phyloP scores from a whole-genome alignment of 2,888 invertebrate species.

The Agonopterix heracliana region DNA sequence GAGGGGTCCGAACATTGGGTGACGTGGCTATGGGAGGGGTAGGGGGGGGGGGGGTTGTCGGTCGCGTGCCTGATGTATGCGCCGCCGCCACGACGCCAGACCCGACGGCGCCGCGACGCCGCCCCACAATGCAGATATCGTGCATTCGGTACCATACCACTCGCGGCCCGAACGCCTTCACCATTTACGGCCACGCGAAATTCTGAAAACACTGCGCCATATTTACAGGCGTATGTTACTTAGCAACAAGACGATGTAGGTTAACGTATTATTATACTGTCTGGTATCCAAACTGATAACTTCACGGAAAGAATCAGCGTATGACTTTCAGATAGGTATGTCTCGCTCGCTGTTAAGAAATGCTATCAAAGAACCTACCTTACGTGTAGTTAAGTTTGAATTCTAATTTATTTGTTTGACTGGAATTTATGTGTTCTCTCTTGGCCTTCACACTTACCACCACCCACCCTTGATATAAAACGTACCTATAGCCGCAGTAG shows the following conservation, averaged over 20 bases:
- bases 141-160: conserved; percentile 47
- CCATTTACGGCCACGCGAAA: conserved; percentile 41
- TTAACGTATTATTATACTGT: too few relatives aligned
- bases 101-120: conserved; percentile 68
- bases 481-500: not conserved
- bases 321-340: too few relatives aligned
- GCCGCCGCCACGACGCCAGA: conserved; percentile 70
- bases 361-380: too few relatives aligned
- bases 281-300: not conserved
- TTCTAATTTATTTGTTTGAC: too few relatives aligned
- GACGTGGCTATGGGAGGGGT: conserved; percentile 9
- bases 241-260: conserved; percentile 4
- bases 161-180: conserved; percentile 37
- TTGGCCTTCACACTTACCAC: too few relatives aligned
- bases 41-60: conserved; percentile 24
- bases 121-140: conserved; percentile 71
- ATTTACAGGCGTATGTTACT: conserved; percentile 5
- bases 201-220: conserved; percentile 14
- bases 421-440: too few relatives aligned
- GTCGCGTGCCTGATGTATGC: conserved; percentile 64
- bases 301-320: too few relatives aligned
- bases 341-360: too few relatives aligned
- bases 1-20: conserved; percentile 21
- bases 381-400: too few relatives aligned
- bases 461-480: too few relatives aligned